phyloP scores from a whole-genome alignment of 2,888 invertebrate species.

The Epinotia ramella region DNA sequence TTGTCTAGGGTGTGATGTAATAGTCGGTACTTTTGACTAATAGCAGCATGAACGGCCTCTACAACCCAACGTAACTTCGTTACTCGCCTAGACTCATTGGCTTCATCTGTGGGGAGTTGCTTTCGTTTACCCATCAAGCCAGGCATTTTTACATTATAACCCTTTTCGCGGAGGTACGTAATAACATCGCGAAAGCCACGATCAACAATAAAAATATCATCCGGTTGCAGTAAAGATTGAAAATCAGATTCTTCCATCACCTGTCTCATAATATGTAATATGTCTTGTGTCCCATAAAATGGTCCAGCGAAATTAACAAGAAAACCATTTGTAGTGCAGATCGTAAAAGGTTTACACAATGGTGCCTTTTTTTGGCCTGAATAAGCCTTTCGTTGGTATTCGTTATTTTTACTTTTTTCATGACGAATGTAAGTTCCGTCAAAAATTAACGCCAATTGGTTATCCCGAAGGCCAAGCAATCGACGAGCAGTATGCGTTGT shows the following conservation, averaged over 20 bases:
- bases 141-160: constrained; percentile 2
- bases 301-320: neutral
- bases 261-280: neutral
- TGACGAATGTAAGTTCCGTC: constrained; percentile 19
- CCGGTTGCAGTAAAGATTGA: neutral
- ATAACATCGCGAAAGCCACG: constrained; percentile 1
- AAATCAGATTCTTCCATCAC: constrained; percentile 11
- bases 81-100: constrained; percentile 3
- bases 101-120: neutral
- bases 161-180: constrained; percentile 6
- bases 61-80: too few species aligned
- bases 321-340: neutral
- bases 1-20: too few species aligned
- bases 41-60: too few species aligned
- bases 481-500: constrained; percentile 17
- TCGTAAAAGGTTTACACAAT: too few species aligned
- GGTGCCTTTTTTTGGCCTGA: neutral
- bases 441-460: constrained; percentile 20
- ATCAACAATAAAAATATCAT: constrained; percentile 6
- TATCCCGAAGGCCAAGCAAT: constrained; percentile 13
- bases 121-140: constrained; percentile 2
- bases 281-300: constrained; percentile 1
- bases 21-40: too few species aligned
- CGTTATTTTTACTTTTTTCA: constrained; percentile 17
- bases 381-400: constrained; percentile 4